Evolutionary conservation across 35 echinoderm and acorn worm genomes (phyloP).

Genomic region (Hemicentrotus pulcherrimus): DNA sequence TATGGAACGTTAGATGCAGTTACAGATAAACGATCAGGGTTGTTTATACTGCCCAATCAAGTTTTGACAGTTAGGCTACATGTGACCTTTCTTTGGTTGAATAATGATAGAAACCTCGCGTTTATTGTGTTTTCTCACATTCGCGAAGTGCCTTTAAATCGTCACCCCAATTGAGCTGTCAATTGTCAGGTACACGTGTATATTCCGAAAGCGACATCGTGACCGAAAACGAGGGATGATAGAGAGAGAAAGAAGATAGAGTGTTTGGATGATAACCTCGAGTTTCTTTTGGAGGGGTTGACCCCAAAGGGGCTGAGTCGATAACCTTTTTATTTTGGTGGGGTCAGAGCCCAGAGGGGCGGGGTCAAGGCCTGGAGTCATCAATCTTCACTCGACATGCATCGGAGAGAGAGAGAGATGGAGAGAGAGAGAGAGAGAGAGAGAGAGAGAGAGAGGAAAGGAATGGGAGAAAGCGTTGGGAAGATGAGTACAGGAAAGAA

Average conservation of each 20-base stretch:
- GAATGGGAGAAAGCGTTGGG: neutral
- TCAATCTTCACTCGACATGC: constrained; percentile 33
- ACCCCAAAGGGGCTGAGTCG: constrained; percentile 26
- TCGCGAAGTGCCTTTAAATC: neutral
- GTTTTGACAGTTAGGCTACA: neutral
- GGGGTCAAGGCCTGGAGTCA: constrained; percentile 26
- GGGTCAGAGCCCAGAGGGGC: constrained; percentile 22
- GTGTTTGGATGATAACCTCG: neutral
- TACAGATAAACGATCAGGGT: too few species aligned
- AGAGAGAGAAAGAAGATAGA: neutral
- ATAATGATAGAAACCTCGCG: neutral
- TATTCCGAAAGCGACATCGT: neutral
- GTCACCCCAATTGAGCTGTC: neutral
- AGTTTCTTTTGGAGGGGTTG: neutral
- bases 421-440: neutral
- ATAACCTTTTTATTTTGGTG: constrained; percentile 33
- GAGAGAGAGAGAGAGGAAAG: neutral
- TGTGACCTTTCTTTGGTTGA: neutral
- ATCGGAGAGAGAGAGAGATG: neutral
- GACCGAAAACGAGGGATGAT: neutral
- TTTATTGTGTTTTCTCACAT: neutral
- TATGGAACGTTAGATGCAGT: too few species aligned
- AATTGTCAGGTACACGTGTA: neutral
- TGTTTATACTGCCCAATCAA: too few species aligned
- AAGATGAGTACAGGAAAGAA: neutral